phyloP scores from a whole-genome alignment of 2,888 invertebrate species.

The Drosophila subquinaria region DNA sequence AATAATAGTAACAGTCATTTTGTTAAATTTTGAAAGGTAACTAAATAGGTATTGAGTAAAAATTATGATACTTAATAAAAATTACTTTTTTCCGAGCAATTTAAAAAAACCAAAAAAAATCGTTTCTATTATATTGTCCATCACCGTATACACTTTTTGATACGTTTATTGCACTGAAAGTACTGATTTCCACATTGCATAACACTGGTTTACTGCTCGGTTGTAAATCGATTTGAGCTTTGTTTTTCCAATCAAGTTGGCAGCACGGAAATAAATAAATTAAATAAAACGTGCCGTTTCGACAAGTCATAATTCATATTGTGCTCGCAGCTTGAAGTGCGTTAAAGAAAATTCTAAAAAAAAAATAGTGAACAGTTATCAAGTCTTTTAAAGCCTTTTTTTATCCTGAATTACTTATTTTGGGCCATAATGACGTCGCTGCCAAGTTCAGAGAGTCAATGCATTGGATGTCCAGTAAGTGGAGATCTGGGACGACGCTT shows the following conservation, averaged over 20 bases:
- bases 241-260: slow-evolving; percentile 40
- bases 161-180: neutral
- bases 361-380: neutral
- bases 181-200: neutral
- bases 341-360: slow-evolving; percentile 10
- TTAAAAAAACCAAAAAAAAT: no score
- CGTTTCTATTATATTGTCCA: no score
- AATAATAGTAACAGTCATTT: no score
- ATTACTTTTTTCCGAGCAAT: no score
- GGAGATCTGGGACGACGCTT: slow-evolving; percentile 46
- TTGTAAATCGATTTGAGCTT: neutral
- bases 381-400: neutral
- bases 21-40: no score
- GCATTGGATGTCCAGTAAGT: slow-evolving; percentile 32
- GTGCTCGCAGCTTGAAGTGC: slow-evolving; percentile 9
- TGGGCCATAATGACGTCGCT: slow-evolving; percentile 5
- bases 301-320: slow-evolving; percentile 1
- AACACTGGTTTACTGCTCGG: neutral
- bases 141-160: no score
- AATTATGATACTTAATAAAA: no score
- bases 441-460: slow-evolving; percentile 13
- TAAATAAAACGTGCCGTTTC: neutral
- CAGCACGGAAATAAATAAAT: slow-evolving; percentile 13
- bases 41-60: no score
- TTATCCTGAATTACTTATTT: slow-evolving; percentile 7